These are phyloP conservation scores for Urocynchramus pylzowi DNA, from an alignment of 2,113 vertebrate species.

Conservation along the genomic window DNA sequence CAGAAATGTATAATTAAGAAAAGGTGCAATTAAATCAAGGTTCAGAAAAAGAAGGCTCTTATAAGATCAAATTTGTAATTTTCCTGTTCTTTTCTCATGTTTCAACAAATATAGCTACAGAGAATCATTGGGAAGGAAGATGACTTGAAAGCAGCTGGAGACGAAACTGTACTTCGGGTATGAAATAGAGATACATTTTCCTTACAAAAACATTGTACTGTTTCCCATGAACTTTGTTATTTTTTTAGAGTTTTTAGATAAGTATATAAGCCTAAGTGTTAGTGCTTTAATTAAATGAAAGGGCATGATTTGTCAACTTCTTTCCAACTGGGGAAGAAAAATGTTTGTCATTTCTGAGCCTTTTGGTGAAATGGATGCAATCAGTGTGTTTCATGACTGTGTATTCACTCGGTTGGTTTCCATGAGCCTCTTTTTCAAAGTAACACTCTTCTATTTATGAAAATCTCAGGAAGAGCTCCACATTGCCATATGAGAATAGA, in stretches of 20 bases:
- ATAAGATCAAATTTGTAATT: background rate
- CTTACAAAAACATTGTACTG: background rate
- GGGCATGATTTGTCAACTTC: background rate
- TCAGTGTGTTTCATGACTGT: background rate
- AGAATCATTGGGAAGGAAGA: conserved; percentile 89
- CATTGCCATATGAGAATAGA: background rate
- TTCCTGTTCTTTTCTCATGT: conserved; percentile 24
- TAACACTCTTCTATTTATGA: background rate
- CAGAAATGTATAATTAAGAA: background rate
- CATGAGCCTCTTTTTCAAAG: background rate
- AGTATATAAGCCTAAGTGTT: background rate
- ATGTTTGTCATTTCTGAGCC: background rate
- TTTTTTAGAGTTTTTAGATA: background rate
- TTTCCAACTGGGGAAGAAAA: background rate
- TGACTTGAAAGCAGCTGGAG: conserved; percentile 52
- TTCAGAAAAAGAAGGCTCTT: background rate
- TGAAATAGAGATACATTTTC: background rate
- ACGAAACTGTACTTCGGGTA: conserved; percentile 56
- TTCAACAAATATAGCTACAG: conserved; percentile 80
- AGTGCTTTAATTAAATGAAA: background rate
- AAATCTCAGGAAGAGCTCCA: background rate
- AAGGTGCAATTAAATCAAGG: background rate
- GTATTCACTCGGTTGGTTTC: background rate
- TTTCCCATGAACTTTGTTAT: background rate
- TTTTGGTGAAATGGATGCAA: background rate